Base-by-base conservation (phyloP, 1,140 invertebrate genomes). In the Aphelenchoides besseyi region DNA sequence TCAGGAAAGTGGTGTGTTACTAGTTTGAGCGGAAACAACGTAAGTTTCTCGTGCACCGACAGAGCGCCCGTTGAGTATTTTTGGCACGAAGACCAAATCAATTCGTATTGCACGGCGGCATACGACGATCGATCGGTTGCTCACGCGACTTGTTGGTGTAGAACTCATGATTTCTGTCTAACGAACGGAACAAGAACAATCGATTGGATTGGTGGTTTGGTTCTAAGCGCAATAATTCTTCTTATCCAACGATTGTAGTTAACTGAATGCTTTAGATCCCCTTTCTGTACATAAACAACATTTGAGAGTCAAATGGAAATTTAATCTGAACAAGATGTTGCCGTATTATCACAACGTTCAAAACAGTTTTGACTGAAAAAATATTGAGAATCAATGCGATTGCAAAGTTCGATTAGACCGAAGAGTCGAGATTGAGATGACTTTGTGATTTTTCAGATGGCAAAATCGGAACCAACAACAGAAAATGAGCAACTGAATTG, bases 1-100 rank as follows among this genome's bases (percentile, higher is more conserved):
- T 18, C 16, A 66, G 63, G 63, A 16, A 66, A 66, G 12, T 66
- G 63, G 63, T 66, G 63, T 30, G 63, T 66, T 1, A 29, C 16
- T 23, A 33, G 36, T 53, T 32, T 66, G 28, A 35, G 12, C n/a
- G 36, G 63, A n/a, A 29, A 18, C 12, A 66, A 66, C 3, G 32
- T 66, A 32, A 66, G 48, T 32, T 37, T 36, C 30, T 29, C 12
- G 16, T 66, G 63, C 8, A 1, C 1, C 18, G 32, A 33, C 18
- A 5, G 18, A 33, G 18, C 55, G 18, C 5, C 55, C 5, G 5
- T 59, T 5, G 5, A 59, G 12, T 59, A 59, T 33, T 8, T 59
- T 59, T 59, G 55, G 55, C 5, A 59, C 5, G 55, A 5, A 59
- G 55, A 59, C 5, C 26, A 59, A 33, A 59, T 59, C 5, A 8